phyloP scores from a whole-genome alignment of 2,113 vertebrate species.

The Platichthys stellatus region DNA sequence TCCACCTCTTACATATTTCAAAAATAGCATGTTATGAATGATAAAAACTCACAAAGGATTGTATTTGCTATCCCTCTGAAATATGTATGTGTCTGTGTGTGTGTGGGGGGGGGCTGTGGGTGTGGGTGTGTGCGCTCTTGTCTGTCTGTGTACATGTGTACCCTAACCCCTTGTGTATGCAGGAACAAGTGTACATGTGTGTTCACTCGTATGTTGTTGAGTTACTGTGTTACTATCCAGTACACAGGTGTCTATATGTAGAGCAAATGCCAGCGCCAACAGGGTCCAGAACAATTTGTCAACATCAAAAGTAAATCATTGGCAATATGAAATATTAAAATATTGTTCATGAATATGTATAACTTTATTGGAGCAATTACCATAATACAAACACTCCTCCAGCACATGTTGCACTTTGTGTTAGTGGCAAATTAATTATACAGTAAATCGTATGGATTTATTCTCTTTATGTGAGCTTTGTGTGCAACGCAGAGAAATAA shows the following conservation, averaged over 20 bases:
- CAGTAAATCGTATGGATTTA: constrained; percentile 44
- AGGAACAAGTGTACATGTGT: background rate
- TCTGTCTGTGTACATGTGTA: background rate
- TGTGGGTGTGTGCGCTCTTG: background rate
- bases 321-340: constrained; percentile 50
- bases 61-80: background rate
- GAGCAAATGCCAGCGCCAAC: constrained; percentile 14
- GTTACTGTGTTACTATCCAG: background rate
- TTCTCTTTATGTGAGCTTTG: constrained; percentile 40
- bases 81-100: background rate
- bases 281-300: constrained; percentile 51
- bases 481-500: constrained; percentile 16
- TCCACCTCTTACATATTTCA: background rate
- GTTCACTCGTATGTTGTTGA: background rate
- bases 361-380: constrained; percentile 48
- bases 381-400: constrained; percentile 41
- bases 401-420: constrained; percentile 8
- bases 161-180: background rate
- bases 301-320: constrained; percentile 57
- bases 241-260: background rate
- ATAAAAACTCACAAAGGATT: too few relatives aligned
- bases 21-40: background rate
- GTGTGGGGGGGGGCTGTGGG: too few relatives aligned
- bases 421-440: constrained; percentile 37
- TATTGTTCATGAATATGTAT: constrained; percentile 55